These are phyloP conservation scores for Octopus bimaculoides DNA, from an alignment of 1,140 invertebrate species.

Conservation along the genomic window DNA sequence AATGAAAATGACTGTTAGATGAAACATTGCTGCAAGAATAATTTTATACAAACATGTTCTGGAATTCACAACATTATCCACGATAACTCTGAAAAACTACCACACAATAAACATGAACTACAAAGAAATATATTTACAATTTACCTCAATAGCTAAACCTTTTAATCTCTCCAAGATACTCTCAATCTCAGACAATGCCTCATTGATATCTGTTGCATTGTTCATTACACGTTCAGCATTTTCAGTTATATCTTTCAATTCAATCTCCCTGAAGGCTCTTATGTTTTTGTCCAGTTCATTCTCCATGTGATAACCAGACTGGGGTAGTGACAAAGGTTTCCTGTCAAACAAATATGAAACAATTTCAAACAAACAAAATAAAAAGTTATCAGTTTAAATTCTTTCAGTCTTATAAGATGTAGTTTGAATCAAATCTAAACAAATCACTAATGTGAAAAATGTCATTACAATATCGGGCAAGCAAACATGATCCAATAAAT, in stretches of 20 bases:
- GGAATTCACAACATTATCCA: neutral
- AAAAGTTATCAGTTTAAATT: too few species aligned
- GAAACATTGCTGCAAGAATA: too few species aligned
- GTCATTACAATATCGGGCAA: too few species aligned
- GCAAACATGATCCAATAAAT: too few species aligned
- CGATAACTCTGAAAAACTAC: neutral
- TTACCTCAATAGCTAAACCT: conserved; percentile 54
- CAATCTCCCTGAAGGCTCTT: conserved; percentile 40
- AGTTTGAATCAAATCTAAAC: too few species aligned
- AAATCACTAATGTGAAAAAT: too few species aligned
- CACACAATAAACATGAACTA: neutral
- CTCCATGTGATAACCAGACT: conserved; percentile 47
- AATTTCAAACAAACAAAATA: too few species aligned
- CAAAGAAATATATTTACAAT: neutral
- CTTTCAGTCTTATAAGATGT: too few species aligned
- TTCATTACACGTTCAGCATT: conserved; percentile 45
- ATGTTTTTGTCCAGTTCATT: conserved; percentile 58
- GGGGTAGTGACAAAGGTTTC: conserved; percentile 49
- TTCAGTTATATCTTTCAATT: conserved; percentile 47
- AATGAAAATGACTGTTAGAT: too few species aligned
- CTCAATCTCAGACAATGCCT: conserved; percentile 51
- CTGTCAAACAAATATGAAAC: conserved; percentile 31
- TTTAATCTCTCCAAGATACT: conserved; percentile 44
- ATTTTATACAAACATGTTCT: too few species aligned
- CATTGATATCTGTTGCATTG: conserved; percentile 51